Percentiles rank a stretch among this genome's conserved stretches.
Evolutionary conservation across 2,797 vertebrate species (phyloP).

Genomic region (Acanthopagrus latus): DNA sequence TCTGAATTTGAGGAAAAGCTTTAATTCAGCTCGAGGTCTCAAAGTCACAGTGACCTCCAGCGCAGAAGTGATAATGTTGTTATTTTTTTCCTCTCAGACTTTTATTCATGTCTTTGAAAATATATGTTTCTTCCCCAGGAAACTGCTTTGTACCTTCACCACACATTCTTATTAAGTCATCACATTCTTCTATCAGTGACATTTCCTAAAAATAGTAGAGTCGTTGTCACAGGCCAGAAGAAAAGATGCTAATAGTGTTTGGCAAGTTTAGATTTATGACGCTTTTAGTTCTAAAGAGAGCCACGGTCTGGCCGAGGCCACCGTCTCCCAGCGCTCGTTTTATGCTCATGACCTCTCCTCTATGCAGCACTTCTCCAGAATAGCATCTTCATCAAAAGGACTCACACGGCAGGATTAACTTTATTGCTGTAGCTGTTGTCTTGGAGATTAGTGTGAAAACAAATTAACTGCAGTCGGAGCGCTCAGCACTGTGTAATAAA

Average conservation of each 20-base stretch:
- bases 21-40: neutral
- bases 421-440: slow-evolving; percentile 8
- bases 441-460: slow-evolving; percentile 5
- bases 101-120: slow-evolving; percentile 1
- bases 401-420: neutral
- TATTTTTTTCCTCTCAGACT: slow-evolving; percentile 16
- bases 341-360: slow-evolving; percentile 4
- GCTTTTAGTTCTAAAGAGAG: slow-evolving; percentile 16
- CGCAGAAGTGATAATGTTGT: neutral
- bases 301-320: neutral
- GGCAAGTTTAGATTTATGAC: slow-evolving; percentile 29
- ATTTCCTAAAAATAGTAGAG: neutral
- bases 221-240: neutral
- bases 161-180: neutral
- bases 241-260: neutral
- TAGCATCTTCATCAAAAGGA: slow-evolving; percentile 13
- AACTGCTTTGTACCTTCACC: neutral
- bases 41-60: neutral
- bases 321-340: slow-evolving; percentile 8
- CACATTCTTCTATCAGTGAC: slow-evolving; percentile 2
- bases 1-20: neutral
- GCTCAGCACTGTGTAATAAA: too few relatives aligned
- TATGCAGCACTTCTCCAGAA: slow-evolving; percentile 22
- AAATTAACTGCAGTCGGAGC: neutral
- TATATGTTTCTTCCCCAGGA: neutral